Evolutionary conservation across 2,888 invertebrate genomes (phyloP), one percentile per base, ranked within the genome.

Genomic region (Vannuccia rotundouncinata): DNA sequence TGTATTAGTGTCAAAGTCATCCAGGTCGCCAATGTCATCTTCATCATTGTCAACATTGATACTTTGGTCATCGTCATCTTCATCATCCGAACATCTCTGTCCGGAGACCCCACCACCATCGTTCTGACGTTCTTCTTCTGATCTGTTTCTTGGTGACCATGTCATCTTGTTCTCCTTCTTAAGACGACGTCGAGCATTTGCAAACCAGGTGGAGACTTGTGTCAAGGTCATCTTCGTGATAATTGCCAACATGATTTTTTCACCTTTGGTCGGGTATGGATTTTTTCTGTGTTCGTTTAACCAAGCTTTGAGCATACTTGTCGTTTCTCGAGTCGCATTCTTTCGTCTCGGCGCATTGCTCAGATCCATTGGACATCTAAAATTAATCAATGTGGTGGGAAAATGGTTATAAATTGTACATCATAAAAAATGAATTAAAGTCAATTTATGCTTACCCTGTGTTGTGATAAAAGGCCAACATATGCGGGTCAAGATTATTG

Each of bases 151-250:
- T 81, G 95, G 95, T 86, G 94, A 94, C 95, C 95, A 95, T 82
- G 95, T 95, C 95, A 95, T 95, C 89, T 95, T 95, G 90, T 95
- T 95, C 89, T 95, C 95, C 88, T 96, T 96, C 90, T 96, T 96
- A 84, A 96, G 91, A 74, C 95, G 91, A 84, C 95, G 90, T 82
- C 95, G 90, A 45, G 95, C 95, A 89, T 96, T 96, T 81, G 95
- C 95, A 88, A 96, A 96, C 95, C 95, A 96, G 85, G 95, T 96
- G 81, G 94, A 94, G 83, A 95, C 95, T 76, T 82, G 82, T 78
- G 95, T 95, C 84, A 95, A 89, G 81, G 95, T 95, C 95, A 95
- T 95, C 90, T 95, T 94, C 81, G 95, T 95, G 86, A 95, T 93
- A 86, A 95, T 94, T 84, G 95, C 95, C 87, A 95, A 89, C 94